Conservation (phyloP, 2,888 invertebrate species). For the Tenthredo amoena region DNA sequence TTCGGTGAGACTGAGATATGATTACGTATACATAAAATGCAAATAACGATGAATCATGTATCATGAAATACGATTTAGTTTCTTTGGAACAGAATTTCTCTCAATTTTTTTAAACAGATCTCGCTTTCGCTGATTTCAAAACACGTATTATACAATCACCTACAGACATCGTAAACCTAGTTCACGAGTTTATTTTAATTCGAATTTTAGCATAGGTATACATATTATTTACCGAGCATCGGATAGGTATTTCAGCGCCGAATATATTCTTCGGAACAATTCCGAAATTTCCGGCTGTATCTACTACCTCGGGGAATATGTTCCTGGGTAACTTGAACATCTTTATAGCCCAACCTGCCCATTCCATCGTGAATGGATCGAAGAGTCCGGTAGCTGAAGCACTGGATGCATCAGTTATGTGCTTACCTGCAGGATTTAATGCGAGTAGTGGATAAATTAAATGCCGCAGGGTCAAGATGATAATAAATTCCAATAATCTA, state of each 20-base stretch:
- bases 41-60: background rate
- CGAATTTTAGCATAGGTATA: conserved; percentile 3
- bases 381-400: conserved; percentile 95
- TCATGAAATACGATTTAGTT: background rate
- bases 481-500: background rate
- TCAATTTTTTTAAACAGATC: background rate
- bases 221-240: conserved; percentile 84
- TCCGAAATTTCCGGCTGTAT: conserved; percentile 89
- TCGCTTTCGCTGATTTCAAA: background rate
- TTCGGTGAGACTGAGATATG: background rate
- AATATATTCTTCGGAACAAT: conserved; percentile 84
- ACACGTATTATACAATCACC: conserved; percentile 3
- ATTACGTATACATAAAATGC: background rate
- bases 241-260: conserved; percentile 89
- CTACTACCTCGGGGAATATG: conserved; percentile 90
- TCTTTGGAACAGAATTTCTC: background rate
- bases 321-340: conserved; percentile 87
- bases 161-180: conserved; percentile 7
- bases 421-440: conserved; percentile 73
- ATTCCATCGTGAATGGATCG: conserved; percentile 94
- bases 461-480: background rate
- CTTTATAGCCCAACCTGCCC: conserved; percentile 87
- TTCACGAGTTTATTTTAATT: conserved; percentile 16
- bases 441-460: background rate
- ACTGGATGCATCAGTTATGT: conserved; percentile 94